Base-by-base conservation (phyloP, 2,888 invertebrate genomes). In the Operophtera brumata region DNA sequence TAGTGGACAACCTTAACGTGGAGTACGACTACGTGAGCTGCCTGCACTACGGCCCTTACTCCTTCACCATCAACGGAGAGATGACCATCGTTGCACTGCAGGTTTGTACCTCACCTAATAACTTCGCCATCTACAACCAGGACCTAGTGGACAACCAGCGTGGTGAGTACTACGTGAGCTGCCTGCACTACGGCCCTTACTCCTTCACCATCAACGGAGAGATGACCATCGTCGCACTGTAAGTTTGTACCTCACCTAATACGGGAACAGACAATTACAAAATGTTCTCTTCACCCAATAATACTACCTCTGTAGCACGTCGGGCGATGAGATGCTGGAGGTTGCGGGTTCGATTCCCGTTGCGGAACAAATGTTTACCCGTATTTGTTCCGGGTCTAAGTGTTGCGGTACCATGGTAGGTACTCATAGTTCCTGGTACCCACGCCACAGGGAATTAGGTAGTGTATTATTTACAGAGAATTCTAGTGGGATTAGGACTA, bases 21-120 rank as follows among this genome's bases (percentile, higher is more conserved):
- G 84, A 86, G 1, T 95, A 95, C 66, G 95, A 95, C 76, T 95
- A 94, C 65, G 90, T 91, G n/a, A 94, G 94, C 77, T 91, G 94
- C 43, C 91, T 95, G 90, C 95, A 95, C 72, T 95, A 95, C 69
- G 92, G 93, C 41, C 89, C 91, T 1, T 88, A 86, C 41, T 93
- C 94, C 0, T 95, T 94, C 77, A 91, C 92, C 10, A 91, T 77
- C 66, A 93, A 94, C 71, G 93, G 92, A 0, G 79, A 91, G 64
- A 79, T 82, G 1, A 95, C 95, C 2, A 94, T 95, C 54, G 81
- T 92, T 6, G 90, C 94, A 26, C 60, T 77, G 10, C 68, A 71
- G 80, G 87, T 55, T 26, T 12, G 12, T 11, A 41, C 12, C 20
- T n/a, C n/a, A n/a, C n/a, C n/a, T n/a, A 72, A 89, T 67, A 88